phyloP scores from a whole-genome alignment of 2,797 vertebrate genomes.

The Eospalax fontanierii region DNA sequence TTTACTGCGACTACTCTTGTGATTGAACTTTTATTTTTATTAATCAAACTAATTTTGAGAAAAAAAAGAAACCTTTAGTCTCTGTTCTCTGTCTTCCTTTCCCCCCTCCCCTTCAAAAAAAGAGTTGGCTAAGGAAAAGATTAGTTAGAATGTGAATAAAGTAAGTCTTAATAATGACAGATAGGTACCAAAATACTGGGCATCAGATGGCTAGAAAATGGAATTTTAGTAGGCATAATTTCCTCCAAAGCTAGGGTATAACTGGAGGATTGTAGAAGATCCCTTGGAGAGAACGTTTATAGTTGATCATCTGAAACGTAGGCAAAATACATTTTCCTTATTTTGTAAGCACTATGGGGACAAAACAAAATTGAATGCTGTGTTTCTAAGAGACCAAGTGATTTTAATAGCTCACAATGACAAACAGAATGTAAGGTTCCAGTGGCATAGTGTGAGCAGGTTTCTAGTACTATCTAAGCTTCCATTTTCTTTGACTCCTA shows the following conservation, averaged over 20 bases:
- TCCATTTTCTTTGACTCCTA: background rate
- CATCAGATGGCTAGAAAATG: background rate
- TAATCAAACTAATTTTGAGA: background rate
- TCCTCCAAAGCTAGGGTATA: background rate
- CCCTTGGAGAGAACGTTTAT: background rate
- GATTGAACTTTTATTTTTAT: background rate
- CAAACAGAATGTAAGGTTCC: background rate
- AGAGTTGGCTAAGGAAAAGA: constrained; percentile 8
- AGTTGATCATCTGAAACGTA: background rate
- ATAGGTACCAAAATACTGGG: background rate
- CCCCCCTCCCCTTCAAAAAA: too few species aligned
- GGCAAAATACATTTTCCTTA: background rate
- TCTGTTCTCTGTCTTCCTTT: background rate
- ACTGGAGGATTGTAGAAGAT: background rate
- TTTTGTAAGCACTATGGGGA: background rate
- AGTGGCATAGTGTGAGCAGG: background rate
- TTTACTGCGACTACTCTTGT: background rate
- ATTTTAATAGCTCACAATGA: background rate
- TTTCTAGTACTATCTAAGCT: background rate
- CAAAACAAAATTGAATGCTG: background rate
- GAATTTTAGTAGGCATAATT: background rate
- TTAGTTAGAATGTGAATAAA: background rate
- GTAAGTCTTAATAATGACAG: background rate
- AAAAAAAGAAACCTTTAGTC: background rate
- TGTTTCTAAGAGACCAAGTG: background rate